Base-by-base conservation (phyloP, 2,797 vertebrate genomes). In the Alcedo atthis region DNA sequence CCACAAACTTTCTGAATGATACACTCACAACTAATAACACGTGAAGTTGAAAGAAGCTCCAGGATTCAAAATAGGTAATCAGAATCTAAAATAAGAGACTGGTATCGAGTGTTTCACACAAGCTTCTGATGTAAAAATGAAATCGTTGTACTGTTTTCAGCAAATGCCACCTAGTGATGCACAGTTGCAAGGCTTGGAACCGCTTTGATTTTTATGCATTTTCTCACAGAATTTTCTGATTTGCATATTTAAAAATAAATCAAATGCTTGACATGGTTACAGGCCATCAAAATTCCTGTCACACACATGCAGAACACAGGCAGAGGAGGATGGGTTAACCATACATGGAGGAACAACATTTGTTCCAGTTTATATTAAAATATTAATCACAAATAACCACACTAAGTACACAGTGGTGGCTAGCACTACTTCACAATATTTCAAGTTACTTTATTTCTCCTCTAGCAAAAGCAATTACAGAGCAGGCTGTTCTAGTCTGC, bases 131-230 rank as follows among this genome's bases (percentile, higher is more conserved):
- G 6, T 54, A 66, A 85, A 93, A 87, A 49, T 64, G 20, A 70
- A 84, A 87, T 30, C 54, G 51, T 64, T 64, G 16, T 70, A 77
- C 83, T 80, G 54, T 88, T 91, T 96, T 86, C 91, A 90, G 75
- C 54, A 96, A 95, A 94, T 94, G 91, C 94, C 94, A 94, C 43
- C 91, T 96, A 92, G 89, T 74, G 87, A 96, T 92, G 54, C 61
- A 63, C 19, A 66, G 64, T 1, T 82, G 93, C 30, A 93, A 71
- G 76, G 49, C 67, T 86, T 84, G 78, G 26, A 70, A 87, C 8
- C 0, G 1, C 35, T 84, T 61, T 57, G 33, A 49, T 58, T 74
- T 77, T 57, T 58, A 63, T 24, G 2, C 32, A 4, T 51, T 51
- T 78, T 66, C 18, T 51, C 6, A 7, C 30, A 78, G 26, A 61